These are phyloP conservation scores for Drosophila setosimentum DNA, from an alignment of 2,888 invertebrate genomes.

Conservation along the genomic window DNA sequence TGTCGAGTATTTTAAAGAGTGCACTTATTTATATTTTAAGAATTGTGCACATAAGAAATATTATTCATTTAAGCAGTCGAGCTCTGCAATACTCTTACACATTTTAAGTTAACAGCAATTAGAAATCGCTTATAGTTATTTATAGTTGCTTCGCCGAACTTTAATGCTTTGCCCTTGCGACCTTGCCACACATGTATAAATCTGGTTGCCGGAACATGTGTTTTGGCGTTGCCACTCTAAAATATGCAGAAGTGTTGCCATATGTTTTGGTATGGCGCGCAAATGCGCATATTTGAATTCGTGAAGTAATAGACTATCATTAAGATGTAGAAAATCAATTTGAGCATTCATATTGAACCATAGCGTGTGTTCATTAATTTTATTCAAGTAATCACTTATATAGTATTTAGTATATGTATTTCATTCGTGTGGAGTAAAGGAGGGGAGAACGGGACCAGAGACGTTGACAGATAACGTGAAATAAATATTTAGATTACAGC, in stretches of 20 bases:
- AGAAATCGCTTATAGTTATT: background rate
- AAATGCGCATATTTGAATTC: slow-evolving; percentile 13
- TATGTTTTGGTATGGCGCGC: background rate
- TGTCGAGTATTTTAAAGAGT: background rate
- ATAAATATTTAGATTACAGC: slow-evolving; percentile 42
- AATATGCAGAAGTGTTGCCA: slow-evolving; percentile 4
- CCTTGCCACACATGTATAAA: slow-evolving; percentile 29
- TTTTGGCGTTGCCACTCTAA: slow-evolving; percentile 33
- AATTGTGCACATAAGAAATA: background rate
- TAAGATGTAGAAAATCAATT: background rate
- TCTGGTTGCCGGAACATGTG: slow-evolving; percentile 17
- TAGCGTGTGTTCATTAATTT: slow-evolving; percentile 18
- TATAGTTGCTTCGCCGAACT: background rate
- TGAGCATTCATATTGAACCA: slow-evolving; percentile 10
- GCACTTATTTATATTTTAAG: background rate
- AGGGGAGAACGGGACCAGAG: slow-evolving; percentile 9
- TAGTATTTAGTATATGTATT: slow-evolving; percentile 39
- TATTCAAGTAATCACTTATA: slow-evolving; percentile 45
- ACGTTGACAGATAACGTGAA: slow-evolving; percentile 38
- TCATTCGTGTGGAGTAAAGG: slow-evolving; percentile 39
- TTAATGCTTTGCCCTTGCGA: slow-evolving; percentile 31
- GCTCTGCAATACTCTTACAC: background rate
- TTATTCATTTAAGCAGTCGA: background rate
- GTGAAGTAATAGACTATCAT: background rate
- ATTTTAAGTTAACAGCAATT: background rate